A percentile compares a stretch with the other conserved stretches of the same genome.
These are phyloP conservation scores for Pachycephus smyrnensis DNA, from an alignment of 2,888 invertebrate genomes.

Conservation along the genomic window DNA sequence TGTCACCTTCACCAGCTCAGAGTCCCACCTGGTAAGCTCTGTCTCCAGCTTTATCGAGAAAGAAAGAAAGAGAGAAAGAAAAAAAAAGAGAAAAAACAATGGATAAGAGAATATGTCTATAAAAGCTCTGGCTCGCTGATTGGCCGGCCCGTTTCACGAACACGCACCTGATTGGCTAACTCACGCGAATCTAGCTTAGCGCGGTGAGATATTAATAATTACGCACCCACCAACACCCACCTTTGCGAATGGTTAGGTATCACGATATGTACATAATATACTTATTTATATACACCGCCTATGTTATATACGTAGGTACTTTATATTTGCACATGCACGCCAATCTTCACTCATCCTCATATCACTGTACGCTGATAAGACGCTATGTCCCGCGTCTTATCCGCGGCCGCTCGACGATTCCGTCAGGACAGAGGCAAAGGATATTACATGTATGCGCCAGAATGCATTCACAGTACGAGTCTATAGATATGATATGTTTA, in stretches of 20 bases:
- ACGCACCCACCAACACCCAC: slow-evolving; percentile 39
- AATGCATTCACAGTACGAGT: too few relatives aligned
- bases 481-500: slow-evolving; percentile 26
- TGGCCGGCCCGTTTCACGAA: slow-evolving; percentile 51
- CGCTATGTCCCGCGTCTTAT: slow-evolving; percentile 25
- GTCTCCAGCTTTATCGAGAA: slow-evolving; percentile 42
- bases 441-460: too few relatives aligned
- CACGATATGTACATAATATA: slow-evolving; percentile 3
- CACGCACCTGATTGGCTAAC: slow-evolving; percentile 50
- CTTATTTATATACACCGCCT: slow-evolving; percentile 5
- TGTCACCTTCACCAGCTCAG: slow-evolving; percentile 73
- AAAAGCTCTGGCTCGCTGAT: slow-evolving; percentile 50
- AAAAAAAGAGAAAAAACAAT: slow-evolving; percentile 15
- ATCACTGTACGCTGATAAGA: too few relatives aligned
- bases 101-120: slow-evolving; percentile 34
- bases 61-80: slow-evolving; percentile 25
- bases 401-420: slow-evolving; percentile 30
- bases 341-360: slow-evolving; percentile 42
- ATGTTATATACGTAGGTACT: neutral
- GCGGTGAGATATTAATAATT: slow-evolving; percentile 20
- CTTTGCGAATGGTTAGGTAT: slow-evolving; percentile 38
- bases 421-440: too few relatives aligned
- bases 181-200: slow-evolving; percentile 44
- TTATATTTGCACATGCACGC: slow-evolving; percentile 45
- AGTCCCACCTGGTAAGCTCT: slow-evolving; percentile 71